phyloP scores from a whole-genome alignment of 2,113 vertebrate genomes.

The Meleagris gallopavo region DNA sequence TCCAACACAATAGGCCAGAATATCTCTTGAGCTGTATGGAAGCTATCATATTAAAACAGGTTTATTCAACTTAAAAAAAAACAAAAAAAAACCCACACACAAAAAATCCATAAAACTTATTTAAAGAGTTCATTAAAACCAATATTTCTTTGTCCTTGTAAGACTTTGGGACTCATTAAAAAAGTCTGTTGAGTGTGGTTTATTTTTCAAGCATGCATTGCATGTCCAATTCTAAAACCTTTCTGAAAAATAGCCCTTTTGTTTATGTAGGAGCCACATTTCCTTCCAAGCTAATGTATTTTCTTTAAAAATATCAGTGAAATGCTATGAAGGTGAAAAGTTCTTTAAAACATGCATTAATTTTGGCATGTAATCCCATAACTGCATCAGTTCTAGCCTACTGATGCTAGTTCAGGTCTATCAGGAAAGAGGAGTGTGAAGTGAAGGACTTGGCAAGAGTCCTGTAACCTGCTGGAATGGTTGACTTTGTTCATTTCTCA shows the following conservation, averaged over 20 bases:
- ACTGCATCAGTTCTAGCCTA: background rate
- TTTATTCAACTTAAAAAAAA: slow-evolving; percentile 40
- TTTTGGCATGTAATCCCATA: background rate
- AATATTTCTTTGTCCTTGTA: slow-evolving; percentile 41
- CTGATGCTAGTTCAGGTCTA: background rate
- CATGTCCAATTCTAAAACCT: slow-evolving; percentile 24
- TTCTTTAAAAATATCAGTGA: slow-evolving; percentile 49
- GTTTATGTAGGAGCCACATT: slow-evolving; percentile 37
- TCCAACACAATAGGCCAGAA: background rate
- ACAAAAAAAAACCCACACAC: too few relatives aligned
- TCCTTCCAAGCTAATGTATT: slow-evolving; percentile 42
- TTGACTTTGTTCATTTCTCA: slow-evolving; percentile 19
- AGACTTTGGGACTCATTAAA: background rate
- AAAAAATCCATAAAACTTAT: background rate
- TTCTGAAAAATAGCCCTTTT: slow-evolving; percentile 31
- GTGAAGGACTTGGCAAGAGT: background rate
- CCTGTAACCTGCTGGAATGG: background rate
- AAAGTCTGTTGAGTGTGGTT: slow-evolving; percentile 40
- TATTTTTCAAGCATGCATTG: background rate
- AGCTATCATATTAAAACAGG: slow-evolving; percentile 69
- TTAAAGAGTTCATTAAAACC: slow-evolving; percentile 36
- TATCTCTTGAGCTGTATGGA: slow-evolving; percentile 37
- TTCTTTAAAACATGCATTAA: background rate
- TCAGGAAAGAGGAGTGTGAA: slow-evolving; percentile 2
- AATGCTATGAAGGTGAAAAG: background rate